Evolutionary conservation across 1,140 invertebrate genomes (phyloP).

Genomic region (Ericerus pela): DNA sequence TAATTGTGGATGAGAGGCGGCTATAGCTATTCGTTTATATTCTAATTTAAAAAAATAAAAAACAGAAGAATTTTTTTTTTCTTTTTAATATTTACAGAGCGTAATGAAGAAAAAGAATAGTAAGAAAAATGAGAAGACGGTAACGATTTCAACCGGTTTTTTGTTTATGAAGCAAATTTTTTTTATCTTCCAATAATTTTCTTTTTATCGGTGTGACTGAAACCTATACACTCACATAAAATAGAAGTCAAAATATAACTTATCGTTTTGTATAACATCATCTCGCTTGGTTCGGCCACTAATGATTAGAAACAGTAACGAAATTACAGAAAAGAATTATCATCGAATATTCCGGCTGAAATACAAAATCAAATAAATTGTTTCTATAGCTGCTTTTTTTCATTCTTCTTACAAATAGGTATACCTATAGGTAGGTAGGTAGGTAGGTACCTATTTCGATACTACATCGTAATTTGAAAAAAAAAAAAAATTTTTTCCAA

Average conservation of each 20-base stretch:
- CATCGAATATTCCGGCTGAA: neutral
- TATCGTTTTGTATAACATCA: conserved; percentile 2
- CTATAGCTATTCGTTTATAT: conserved; percentile 5
- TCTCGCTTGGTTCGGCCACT: neutral
- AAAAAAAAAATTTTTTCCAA: no score
- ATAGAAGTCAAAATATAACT: conserved; percentile 8
- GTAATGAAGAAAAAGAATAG: neutral
- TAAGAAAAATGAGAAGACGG: neutral
- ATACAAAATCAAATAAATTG: neutral
- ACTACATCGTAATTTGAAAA: no score
- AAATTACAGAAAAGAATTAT: conserved; percentile 1
- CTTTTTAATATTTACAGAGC: conserved; percentile 9
- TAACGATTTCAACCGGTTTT: conserved; percentile 12
- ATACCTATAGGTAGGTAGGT: no score
- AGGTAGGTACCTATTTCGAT: no score
- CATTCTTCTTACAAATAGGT: no score
- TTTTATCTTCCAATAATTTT: conserved; percentile 4
- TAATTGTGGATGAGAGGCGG: neutral
- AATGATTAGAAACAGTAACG: conserved; percentile 5
- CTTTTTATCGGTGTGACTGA: conserved; percentile 4
- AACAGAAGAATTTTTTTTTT: no score
- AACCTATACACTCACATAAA: conserved; percentile 5
- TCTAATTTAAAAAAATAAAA: conserved; percentile 3
- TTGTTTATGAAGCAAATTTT: neutral
- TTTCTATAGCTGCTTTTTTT: no score